Evolutionary conservation across 2,888 invertebrate species (phyloP).

Genomic region (Lamproptera curius): DNA sequence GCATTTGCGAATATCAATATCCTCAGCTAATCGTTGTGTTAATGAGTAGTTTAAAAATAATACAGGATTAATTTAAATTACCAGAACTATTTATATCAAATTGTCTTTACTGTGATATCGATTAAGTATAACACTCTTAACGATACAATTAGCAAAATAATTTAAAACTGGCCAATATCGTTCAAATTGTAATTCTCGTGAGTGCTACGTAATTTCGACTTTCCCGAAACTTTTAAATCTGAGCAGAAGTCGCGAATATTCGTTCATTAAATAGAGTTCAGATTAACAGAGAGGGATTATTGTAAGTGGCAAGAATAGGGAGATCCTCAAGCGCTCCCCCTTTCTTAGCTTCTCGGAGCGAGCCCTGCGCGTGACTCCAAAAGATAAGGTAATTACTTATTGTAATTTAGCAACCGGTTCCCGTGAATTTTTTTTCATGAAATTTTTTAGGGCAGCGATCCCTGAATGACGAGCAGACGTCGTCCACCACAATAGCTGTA

Average conservation of each 20-base stretch:
- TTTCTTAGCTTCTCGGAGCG: constrained; percentile 26
- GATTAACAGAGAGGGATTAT: constrained; percentile 61
- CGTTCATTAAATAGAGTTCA: constrained; percentile 60
- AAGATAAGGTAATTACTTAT: constrained; percentile 74
- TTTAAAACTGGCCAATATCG: too few relatives aligned
- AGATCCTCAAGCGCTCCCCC: constrained; percentile 33
- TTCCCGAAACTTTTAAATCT: constrained; percentile 18
- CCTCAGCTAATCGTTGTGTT: too few relatives aligned
- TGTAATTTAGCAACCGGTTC: constrained; percentile 61
- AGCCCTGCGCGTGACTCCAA: constrained; percentile 54
- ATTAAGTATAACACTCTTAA: too few relatives aligned
- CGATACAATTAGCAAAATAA: too few relatives aligned
- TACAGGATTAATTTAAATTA: too few relatives aligned
- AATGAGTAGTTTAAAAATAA: too few relatives aligned
- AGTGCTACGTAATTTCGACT: too few relatives aligned
- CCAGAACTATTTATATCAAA: too few relatives aligned
- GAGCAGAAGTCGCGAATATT: constrained; percentile 33
- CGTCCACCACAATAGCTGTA: constrained; percentile 66
- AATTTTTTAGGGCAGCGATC: constrained; percentile 52
- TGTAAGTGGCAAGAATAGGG: constrained; percentile 49
- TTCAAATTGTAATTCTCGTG: too few relatives aligned
- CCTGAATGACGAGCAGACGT: constrained; percentile 62
- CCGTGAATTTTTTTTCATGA: constrained; percentile 57
- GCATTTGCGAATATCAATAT: too few relatives aligned
- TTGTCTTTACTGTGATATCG: too few relatives aligned